Percentiles rank a stretch among this genome's conserved stretches.
Conservation (phyloP, 1,140 invertebrate species). For the Dreissena polymorpha region DNA sequence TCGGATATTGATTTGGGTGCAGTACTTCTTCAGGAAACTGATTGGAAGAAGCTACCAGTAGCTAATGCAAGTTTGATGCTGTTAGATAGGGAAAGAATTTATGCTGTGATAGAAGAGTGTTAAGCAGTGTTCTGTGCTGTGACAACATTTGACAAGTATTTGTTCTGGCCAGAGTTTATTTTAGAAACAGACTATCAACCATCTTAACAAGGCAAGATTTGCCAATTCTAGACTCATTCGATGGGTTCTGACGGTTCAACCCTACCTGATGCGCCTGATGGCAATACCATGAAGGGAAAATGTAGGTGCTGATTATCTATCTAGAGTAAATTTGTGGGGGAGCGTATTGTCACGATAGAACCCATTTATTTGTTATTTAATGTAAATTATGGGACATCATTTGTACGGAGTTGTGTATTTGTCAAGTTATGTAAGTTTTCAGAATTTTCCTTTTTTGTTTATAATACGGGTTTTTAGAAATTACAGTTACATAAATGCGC, state of each 20-base stretch:
- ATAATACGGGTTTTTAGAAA: no score
- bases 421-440: no score
- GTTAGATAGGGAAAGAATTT: conserved; percentile 17
- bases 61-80: conserved; percentile 47
- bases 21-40: conserved; percentile 15
- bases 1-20: conserved; percentile 6
- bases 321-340: no score
- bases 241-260: conserved; percentile 55
- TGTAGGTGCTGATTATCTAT: conserved; percentile 31
- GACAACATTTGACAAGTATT: conserved; percentile 45
- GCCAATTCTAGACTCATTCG: conserved; percentile 53
- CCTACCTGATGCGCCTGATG: conserved; percentile 27
- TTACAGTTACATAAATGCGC: no score
- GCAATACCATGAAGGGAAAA: conserved; percentile 24
- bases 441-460: no score
- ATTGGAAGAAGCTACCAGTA: background rate
- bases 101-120: conserved; percentile 54
- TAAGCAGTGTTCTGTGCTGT: conserved; percentile 54
- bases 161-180: conserved; percentile 56
- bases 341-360: no score
- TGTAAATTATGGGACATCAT: no score
- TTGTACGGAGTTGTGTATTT: no score
- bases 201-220: conserved; percentile 39
- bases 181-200: conserved; percentile 58
- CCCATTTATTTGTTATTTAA: no score